Evolutionary conservation across 2,888 invertebrate species (phyloP).

Genomic region (Drosophila basisetae): DNA sequence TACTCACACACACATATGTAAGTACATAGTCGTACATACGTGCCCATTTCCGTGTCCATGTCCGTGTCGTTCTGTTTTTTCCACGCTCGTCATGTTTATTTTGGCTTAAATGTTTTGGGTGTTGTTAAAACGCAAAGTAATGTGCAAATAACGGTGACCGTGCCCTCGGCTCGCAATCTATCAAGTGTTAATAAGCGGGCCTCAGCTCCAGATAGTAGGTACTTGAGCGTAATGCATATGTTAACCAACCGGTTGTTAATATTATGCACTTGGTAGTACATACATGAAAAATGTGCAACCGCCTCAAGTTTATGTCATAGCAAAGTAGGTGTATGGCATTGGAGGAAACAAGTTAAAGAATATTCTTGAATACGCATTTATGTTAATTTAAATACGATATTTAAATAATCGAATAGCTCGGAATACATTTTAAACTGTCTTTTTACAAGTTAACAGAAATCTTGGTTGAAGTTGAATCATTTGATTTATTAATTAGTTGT

Average conservation of each 20-base stretch:
- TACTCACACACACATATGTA: background rate
- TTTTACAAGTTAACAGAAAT: no score
- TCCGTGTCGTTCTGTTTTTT: slow-evolving; percentile 48
- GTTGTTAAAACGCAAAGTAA: slow-evolving; percentile 76
- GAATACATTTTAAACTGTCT: background rate
- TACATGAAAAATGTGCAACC: slow-evolving; percentile 4
- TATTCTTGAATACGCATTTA: background rate
- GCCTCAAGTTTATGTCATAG: slow-evolving; percentile 6
- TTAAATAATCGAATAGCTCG: background rate
- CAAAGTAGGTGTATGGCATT: background rate
- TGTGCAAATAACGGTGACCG: slow-evolving; percentile 76
- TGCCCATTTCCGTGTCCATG: slow-evolving; percentile 6
- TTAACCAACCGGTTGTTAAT: slow-evolving; percentile 31
- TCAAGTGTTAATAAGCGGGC: slow-evolving; percentile 72
- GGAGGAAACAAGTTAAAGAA: background rate
- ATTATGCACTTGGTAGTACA: slow-evolving; percentile 25
- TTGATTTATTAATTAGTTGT: no score
- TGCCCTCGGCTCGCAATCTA: slow-evolving; percentile 73
- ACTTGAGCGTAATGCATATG: slow-evolving; percentile 2
- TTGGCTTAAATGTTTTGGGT: slow-evolving; percentile 78
- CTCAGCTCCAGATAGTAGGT: slow-evolving; percentile 26
- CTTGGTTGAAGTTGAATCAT: background rate
- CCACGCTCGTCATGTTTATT: slow-evolving; percentile 74
- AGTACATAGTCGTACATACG: background rate
- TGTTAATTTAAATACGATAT: background rate